Percentiles rank a stretch among this genome's conserved stretches.
Evolutionary conservation across 2,113 vertebrate species (phyloP).

Genomic region (Heptranchias perlo): DNA sequence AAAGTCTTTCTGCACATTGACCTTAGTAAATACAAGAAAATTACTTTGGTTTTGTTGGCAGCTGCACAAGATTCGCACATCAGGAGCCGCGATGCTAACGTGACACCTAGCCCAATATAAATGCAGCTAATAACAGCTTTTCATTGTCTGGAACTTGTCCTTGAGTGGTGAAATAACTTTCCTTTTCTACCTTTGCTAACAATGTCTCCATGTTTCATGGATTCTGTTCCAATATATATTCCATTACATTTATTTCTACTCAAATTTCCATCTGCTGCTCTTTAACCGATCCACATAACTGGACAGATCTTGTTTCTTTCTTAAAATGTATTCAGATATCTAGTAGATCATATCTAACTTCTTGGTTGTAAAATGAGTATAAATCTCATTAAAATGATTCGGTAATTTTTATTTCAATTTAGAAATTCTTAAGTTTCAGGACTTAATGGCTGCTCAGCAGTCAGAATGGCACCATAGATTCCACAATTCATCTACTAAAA

Average conservation of each 20-base stretch:
- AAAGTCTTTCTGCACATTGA: neutral
- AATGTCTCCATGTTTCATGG: neutral
- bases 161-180: neutral
- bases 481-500: neutral
- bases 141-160: neutral
- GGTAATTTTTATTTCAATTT: no score
- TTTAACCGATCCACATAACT: neutral
- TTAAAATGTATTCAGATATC: neutral
- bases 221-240: neutral
- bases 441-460: neutral
- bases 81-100: neutral
- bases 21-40: neutral
- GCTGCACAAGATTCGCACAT: neutral
- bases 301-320: neutral
- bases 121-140: neutral
- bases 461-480: neutral
- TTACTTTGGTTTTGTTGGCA: no score
- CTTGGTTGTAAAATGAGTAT: neutral
- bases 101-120: neutral
- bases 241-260: neutral
- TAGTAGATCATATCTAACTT: neutral
- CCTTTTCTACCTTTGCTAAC: neutral
- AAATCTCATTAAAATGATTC: neutral
- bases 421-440: neutral
- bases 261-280: no score